Conservation (phyloP, 2,888 invertebrate genomes). For the Conistra vaccinii region DNA sequence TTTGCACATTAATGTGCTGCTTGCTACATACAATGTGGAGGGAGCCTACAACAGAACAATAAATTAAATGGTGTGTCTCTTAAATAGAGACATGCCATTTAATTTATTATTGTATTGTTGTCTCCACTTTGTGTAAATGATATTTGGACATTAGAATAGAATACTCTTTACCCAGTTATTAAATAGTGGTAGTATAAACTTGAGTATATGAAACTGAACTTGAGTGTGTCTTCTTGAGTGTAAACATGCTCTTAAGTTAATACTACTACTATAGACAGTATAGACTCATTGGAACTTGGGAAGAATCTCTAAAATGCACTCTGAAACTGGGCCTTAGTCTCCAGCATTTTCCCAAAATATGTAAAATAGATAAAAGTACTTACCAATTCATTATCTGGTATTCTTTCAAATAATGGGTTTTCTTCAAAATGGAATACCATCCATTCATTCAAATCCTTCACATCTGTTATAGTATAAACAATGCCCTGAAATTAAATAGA, state of each 20-base stretch:
- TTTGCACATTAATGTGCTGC: background rate
- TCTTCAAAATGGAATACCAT: conserved; percentile 97
- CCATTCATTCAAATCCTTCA: conserved; percentile 99
- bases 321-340: too few species aligned
- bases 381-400: conserved; percentile 95
- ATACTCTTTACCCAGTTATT: background rate
- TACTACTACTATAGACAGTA: too few species aligned
- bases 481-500: conserved; percentile 91
- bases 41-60: too few species aligned
- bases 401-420: conserved; percentile 96
- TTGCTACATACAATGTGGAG: background rate
- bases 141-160: background rate
- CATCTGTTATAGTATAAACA: conserved; percentile 99
- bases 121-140: too few species aligned
- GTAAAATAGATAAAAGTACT: conserved; percentile 40
- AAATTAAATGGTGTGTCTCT: too few species aligned
- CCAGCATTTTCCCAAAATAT: background rate
- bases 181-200: background rate
- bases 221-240: too few species aligned
- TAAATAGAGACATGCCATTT: too few species aligned
- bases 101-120: too few species aligned
- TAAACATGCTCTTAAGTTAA: background rate
- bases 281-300: background rate
- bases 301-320: background rate
- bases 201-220: too few species aligned